Percentiles rank a stretch among this genome's conserved stretches.
phyloP scores from a whole-genome alignment of 1,140 invertebrate species.

The Pygmarrhopalites habei region DNA sequence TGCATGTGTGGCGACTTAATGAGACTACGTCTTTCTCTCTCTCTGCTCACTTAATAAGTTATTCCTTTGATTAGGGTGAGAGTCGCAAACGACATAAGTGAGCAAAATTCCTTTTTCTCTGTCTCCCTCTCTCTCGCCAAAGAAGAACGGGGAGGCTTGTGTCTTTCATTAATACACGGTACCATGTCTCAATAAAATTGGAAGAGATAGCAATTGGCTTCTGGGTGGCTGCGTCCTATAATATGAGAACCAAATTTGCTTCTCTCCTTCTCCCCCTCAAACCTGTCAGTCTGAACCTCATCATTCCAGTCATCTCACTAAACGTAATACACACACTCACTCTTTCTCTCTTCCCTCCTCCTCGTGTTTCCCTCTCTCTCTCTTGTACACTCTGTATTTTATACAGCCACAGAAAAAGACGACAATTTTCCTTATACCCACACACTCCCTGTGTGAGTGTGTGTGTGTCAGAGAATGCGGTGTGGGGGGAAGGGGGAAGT shows the following conservation, averaged over 20 bases:
- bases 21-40: not conserved
- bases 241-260: constrained; percentile 22
- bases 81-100: constrained; percentile 7
- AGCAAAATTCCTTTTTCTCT: constrained; percentile 10
- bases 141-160: not conserved
- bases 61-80: constrained; percentile 10
- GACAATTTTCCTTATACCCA: no score
- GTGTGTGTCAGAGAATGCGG: no score
- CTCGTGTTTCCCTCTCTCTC: no score
- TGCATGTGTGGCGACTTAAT: constrained; percentile 4
- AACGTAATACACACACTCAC: no score
- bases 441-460: no score
- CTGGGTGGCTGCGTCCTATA: constrained; percentile 26
- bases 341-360: no score
- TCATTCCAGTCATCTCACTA: not conserved
- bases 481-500: no score
- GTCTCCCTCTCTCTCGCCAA: no score
- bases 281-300: constrained; percentile 23
- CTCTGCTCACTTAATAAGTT: constrained; percentile 1
- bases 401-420: no score
- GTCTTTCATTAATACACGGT: constrained; percentile 11
- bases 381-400: no score
- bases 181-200: constrained; percentile 11
- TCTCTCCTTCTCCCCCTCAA: constrained; percentile 4
- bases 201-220: constrained; percentile 25